These are phyloP conservation scores for Neopelma chrysocephalum DNA, from an alignment of 2,797 vertebrate genomes.

Conservation along the genomic window DNA sequence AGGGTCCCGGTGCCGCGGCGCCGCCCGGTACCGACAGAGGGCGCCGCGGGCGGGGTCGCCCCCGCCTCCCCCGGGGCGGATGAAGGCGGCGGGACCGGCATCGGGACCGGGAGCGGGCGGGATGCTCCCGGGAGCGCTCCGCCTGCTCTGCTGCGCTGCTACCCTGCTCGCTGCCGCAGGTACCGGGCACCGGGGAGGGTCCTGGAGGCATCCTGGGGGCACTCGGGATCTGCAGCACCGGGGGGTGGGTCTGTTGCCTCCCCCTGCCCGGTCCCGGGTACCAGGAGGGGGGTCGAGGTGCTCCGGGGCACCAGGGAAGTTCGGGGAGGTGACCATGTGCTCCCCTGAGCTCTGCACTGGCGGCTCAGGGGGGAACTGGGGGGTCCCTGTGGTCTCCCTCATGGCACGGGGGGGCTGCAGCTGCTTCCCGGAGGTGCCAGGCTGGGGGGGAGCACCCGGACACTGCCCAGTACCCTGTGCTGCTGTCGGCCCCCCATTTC, in stretches of 20 bases:
- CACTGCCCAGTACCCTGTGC: not conserved
- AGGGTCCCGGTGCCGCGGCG: not conserved
- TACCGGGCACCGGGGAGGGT: not conserved
- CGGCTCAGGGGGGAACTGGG: rapidly evolving
- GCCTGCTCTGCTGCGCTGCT: not conserved
- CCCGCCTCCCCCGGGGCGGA: not conserved
- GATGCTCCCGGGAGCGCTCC: not conserved
- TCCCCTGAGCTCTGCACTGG: rapidly evolving
- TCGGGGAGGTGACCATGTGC: not conserved
- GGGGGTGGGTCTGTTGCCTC: not conserved
- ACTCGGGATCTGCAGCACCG: not conserved
- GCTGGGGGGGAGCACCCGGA: not conserved
- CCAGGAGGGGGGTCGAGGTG: not conserved
- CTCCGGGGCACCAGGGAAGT: not conserved
- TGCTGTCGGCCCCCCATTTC: rapidly evolving
- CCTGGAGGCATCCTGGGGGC: too few species aligned
- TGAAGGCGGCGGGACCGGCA: not conserved
- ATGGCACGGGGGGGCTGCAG: too few species aligned
- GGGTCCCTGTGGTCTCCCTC: not conserved
- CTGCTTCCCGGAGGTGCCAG: rapidly evolving
- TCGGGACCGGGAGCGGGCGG: not conserved
- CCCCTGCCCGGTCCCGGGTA: too few species aligned
- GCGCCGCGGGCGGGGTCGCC: not conserved
- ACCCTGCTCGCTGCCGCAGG: not conserved
- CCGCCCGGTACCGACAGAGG: not conserved